These are phyloP conservation scores for Scartelaos histophorus DNA, from an alignment of 2,113 vertebrate species.

Conservation along the genomic window DNA sequence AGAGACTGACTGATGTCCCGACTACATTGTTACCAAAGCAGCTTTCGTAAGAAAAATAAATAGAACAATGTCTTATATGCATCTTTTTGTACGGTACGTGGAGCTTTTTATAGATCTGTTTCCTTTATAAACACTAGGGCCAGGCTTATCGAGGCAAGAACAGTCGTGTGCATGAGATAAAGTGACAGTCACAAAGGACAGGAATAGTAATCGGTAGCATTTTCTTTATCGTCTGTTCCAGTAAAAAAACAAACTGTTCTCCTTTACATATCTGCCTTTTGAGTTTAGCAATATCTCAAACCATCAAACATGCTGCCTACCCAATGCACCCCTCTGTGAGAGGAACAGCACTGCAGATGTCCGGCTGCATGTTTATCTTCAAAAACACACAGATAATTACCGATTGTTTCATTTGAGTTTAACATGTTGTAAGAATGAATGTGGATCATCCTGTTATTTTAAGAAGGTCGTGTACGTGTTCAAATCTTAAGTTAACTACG, in stretches of 20 bases:
- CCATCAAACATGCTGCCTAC: neutral
- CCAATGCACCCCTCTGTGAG: neutral
- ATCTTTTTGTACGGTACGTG: conserved; percentile 98
- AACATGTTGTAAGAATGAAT: neutral
- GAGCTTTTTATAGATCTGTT: conserved; percentile 94
- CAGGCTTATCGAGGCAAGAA: conserved; percentile 75
- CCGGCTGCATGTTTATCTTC: neutral
- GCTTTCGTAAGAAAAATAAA: conserved; percentile 85
- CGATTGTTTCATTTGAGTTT: neutral
- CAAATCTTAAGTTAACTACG: neutral
- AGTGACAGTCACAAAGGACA: conserved; percentile 70
- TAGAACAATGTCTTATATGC: conserved; percentile 90
- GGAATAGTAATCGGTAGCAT: conserved; percentile 38
- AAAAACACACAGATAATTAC: neutral
- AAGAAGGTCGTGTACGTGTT: neutral
- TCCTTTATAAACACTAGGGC: conserved; percentile 80
- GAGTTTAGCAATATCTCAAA: conserved; percentile 17
- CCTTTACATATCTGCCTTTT: conserved; percentile 34
- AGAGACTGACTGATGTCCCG: conserved; percentile 85
- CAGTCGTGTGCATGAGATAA: conserved; percentile 80
- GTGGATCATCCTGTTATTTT: neutral
- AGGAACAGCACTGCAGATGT: neutral
- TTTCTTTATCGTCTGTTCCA: conserved; percentile 54
- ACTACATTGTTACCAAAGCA: conserved; percentile 99
- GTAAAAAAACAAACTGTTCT: conserved; percentile 31